Base-by-base conservation (phyloP, 2,113 vertebrate genomes). In the Neolamprologus toae region DNA sequence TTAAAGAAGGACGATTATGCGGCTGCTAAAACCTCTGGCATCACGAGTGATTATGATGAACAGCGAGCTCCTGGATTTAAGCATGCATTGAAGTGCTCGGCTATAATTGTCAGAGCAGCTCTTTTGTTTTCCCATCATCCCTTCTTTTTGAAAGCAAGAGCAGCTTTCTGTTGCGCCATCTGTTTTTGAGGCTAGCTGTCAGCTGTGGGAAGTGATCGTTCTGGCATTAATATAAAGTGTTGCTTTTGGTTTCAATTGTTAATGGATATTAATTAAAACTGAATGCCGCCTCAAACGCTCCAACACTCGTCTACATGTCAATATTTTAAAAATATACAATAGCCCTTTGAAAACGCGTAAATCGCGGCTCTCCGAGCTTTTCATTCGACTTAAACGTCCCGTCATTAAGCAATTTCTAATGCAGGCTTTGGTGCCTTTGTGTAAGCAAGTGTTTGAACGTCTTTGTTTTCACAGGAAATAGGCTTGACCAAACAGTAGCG, bases 171-270 rank as follows among this genome's bases (percentile, higher is more conserved):
- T 91, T 85, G 84, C 73, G 66, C 94, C 95, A 94, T 94, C 93
- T 95, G 95, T 93, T 93, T 68, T 92, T 89, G 78, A 90, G 91
- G 86, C 85, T 49, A 76, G 89, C 90, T 94, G 92, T 94, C 91
- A 92, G 73, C 66, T 78, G 86, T 85, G 80, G 86, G 84, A 90
- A 86, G 84, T 55, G 68, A 94, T 91, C 84, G 71, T 84, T 93
- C 85, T 94, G 89, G 88, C 90, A 87, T 88, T 86, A 81, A 92
- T 84, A 87, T 68, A 88, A 94, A 90, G 81, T 53, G 21, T 71
- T 79, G 6, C 49, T 89, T 90, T 87, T 71, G 83, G 76, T 90
- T 89, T 87, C 57, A 61, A 42, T 31, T 11, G 3, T 88, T 83
- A 55, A 76, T 45, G 59, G 40, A 81, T 85, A 16, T 84, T 88